Conservation (phyloP, 2,113 vertebrate species). For the Heteronetta atricapilla region DNA sequence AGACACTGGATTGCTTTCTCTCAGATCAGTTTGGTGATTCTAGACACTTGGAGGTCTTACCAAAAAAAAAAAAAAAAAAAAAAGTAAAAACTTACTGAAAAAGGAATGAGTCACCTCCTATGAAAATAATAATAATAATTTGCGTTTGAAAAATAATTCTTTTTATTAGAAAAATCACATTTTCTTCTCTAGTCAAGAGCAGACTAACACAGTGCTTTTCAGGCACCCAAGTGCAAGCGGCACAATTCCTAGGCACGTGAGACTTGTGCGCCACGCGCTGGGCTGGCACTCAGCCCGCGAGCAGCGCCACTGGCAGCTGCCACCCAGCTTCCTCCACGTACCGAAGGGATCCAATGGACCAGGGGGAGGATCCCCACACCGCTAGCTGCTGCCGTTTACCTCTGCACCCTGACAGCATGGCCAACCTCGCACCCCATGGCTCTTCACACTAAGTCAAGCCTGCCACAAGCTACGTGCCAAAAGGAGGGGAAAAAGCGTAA, state of each 20-base stretch:
- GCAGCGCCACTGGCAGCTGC: neutral
- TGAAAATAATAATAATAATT: neutral
- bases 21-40: neutral
- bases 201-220: neutral
- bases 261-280: neutral
- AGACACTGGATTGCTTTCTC: neutral
- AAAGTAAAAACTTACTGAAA: neutral
- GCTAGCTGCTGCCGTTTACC: neutral
- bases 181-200: neutral
- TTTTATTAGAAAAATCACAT: neutral
- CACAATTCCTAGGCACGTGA: neutral
- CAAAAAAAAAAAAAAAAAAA: neutral
- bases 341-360: neutral
- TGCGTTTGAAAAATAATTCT: rapidly evolving
- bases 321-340: too few relatives aligned
- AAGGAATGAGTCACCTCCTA: neutral
- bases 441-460: neutral
- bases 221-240: neutral
- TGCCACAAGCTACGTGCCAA: neutral
- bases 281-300: neutral
- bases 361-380: neutral
- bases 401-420: neutral
- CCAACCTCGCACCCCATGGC: neutral
- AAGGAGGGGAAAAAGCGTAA: neutral
- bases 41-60: neutral